A percentile compares a stretch with the other conserved stretches of the same genome.
Conservation (phyloP, 2,888 invertebrate genomes). For the Doris montereyensis region DNA sequence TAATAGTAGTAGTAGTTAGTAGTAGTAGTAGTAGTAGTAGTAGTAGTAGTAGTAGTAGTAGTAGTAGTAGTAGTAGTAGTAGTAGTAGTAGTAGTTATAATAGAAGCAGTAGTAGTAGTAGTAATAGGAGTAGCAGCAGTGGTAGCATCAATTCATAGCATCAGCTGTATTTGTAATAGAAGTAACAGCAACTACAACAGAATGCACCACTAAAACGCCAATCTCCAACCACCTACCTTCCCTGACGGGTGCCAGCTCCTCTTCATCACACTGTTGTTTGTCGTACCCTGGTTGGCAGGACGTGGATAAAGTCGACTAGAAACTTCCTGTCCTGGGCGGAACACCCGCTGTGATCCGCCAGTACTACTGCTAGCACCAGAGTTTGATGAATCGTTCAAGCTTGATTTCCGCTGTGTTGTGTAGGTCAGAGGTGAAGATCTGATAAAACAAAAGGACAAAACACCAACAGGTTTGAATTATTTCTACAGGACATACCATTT, state of each 20-base stretch:
- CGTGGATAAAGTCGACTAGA: constrained; percentile 29
- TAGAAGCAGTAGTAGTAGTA: too few species aligned
- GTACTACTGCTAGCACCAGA: background rate
- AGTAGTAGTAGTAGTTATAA: too few species aligned
- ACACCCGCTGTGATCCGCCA: background rate
- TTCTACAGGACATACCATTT: too few species aligned
- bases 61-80: too few species aligned
- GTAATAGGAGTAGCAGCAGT: too few species aligned
- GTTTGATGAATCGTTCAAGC: background rate
- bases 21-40: too few species aligned
- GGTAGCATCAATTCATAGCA: too few species aligned
- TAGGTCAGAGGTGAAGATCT: constrained; percentile 11
- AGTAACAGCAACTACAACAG: background rate
- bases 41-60: too few species aligned
- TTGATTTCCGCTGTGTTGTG: background rate
- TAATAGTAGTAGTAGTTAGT: too few species aligned
- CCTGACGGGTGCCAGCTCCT: constrained; percentile 63
- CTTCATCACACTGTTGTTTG: constrained; percentile 33
- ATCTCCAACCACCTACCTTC: constrained; percentile 51
- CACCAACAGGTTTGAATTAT: too few species aligned
- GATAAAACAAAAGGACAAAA: background rate
- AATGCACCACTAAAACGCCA: too few species aligned
- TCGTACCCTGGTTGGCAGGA: constrained; percentile 31
- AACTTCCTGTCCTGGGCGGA: constrained; percentile 24
- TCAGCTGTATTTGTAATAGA: too few species aligned